Base-by-base conservation (phyloP, 35 echinoderm and acorn worm species). In the Lytechinus variegatus region DNA sequence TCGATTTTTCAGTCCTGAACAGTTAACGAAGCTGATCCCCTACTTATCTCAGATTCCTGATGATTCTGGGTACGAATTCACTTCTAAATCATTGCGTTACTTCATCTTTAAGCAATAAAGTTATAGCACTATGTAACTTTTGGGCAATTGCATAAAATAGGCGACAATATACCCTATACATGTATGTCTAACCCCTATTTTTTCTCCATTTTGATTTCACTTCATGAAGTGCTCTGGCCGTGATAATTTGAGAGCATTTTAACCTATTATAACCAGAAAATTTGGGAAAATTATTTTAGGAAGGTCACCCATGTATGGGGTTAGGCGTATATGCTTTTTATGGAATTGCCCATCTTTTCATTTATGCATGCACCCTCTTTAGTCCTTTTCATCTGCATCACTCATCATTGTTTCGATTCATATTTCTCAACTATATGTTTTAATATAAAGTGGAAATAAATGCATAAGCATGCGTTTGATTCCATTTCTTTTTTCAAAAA, bases 1-100 rank as follows among this genome's bases (percentile, higher is more conserved):
- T 24, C 54, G 55, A 27, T 54, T 24, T 93, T 93, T 93, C 92
- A 93, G 92, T 93, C 92, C 92, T 93, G 92, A 93, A 28, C 53
- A 53, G 4, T 10, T 93, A 10, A 93, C 9, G 92, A 93, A 57
- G 92, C 12, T 57, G 92, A 53, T 93, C 13, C 92, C 92, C 27
- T 53, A 55, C 28, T 33, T 95, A 10, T 95, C 94, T 95, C 44
- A 90, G 88, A 52, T 54, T 44, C 88, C 88, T 52, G 88, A 90
- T 12, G 88, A 44, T 90, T 90, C 88, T 14, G 88, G 88, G 88
- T 90, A 90, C 52, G 88, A 90, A 6, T 79, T 16, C 2, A 44
- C 66, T 79, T 24, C 66, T 79, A 79, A 16, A 24, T 79, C 24
- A 79, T 79, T 79, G n/a, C 21, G 19, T 79, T 79, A 79, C 66